Evolutionary conservation across 2,888 invertebrate species (phyloP).

Genomic region (Pammene fasciana): DNA sequence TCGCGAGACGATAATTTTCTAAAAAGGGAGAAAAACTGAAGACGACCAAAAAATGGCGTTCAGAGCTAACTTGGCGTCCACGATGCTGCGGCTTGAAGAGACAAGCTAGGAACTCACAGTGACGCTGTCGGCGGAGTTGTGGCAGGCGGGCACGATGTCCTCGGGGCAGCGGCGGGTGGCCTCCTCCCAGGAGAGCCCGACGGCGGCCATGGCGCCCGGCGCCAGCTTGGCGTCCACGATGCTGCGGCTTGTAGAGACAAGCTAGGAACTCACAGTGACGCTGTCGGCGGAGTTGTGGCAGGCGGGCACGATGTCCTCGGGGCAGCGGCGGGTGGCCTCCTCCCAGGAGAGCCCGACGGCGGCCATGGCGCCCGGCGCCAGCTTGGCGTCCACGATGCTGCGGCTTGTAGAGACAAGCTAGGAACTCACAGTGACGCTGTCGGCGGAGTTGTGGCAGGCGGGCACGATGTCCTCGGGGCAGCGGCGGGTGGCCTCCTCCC

Average conservation of each 20-base stretch:
- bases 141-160: conserved; percentile 94
- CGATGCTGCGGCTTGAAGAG: background rate
- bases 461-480: conserved; percentile 91
- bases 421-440: conserved; percentile 91
- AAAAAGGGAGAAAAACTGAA: too few relatives aligned
- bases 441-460: conserved; percentile 97
- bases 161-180: conserved; percentile 88
- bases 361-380: conserved; percentile 93
- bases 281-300: conserved; percentile 98
- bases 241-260: too few relatives aligned
- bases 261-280: conserved; percentile 86
- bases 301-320: conserved; percentile 91
- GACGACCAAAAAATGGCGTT: too few relatives aligned
- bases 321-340: conserved; percentile 88
- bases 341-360: conserved; percentile 96
- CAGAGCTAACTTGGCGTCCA: too few relatives aligned
- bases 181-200: conserved; percentile 95
- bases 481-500: conserved; percentile 90
- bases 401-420: background rate
- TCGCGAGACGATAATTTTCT: too few relatives aligned
- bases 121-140: conserved; percentile 97
- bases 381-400: conserved; percentile 84
- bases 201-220: conserved; percentile 95
- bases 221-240: too few relatives aligned
- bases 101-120: conserved; percentile 78